Percentiles rank a stretch among this genome's conserved stretches.
phyloP scores from a whole-genome alignment of 2,113 vertebrate species.

The Nothoprocta pentlandii region DNA sequence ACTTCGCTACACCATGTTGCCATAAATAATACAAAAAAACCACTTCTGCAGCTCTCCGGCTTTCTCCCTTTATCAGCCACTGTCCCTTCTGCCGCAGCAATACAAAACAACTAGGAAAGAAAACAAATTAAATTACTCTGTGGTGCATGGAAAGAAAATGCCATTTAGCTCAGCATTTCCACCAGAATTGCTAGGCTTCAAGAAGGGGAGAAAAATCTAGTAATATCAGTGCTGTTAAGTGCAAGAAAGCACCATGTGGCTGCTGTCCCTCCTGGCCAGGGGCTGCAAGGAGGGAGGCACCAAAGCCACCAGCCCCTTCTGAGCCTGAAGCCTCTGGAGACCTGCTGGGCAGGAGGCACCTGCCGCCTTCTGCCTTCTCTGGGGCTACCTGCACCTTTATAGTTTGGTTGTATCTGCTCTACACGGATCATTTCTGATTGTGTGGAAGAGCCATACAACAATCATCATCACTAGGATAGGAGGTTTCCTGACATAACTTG shows the following conservation, averaged over 20 bases:
- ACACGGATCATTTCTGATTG: not conserved
- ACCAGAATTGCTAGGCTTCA: conserved; percentile 3
- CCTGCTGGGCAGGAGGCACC: not conserved
- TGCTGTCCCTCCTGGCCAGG: not conserved
- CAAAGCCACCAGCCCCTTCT: accelerated
- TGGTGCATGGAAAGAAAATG: conserved; percentile 13
- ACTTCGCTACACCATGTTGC: conserved; percentile 54
- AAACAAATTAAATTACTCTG: conserved; percentile 71
- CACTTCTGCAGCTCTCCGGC: conserved; percentile 23
- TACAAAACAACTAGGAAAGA: conserved; percentile 45
- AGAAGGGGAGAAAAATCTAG: not conserved
- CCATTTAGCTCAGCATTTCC: conserved; percentile 53
- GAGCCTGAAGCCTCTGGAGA: not conserved
- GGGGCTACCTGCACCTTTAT: not conserved
- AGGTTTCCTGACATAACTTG: not conserved
- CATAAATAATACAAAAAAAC: conserved; percentile 72
- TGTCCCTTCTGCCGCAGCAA: conserved; percentile 40
- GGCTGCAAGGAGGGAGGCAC: accelerated
- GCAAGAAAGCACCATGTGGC: not conserved
- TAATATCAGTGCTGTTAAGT: not conserved
- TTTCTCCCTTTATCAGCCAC: conserved; percentile 16
- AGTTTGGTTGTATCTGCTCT: not conserved
- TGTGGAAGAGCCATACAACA: not conserved
- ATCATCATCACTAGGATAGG: not conserved
- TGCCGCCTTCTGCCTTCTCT: not conserved